Evolutionary conservation across 2,888 invertebrate species (phyloP), one percentile per base, ranked within the genome.

Genomic region (Rosalia funebris): DNA sequence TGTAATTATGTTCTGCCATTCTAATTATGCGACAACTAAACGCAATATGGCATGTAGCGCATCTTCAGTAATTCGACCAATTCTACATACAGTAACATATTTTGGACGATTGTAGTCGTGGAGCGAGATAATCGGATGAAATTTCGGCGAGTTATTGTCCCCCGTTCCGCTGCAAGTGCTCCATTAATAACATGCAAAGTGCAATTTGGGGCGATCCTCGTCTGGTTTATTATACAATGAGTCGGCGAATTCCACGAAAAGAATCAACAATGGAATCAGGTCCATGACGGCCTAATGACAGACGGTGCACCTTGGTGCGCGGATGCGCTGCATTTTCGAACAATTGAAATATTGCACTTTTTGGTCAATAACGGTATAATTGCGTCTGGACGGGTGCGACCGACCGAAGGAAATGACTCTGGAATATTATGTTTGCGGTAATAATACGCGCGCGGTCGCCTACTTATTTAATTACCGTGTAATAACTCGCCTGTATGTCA

Each of bases 211-310:
- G 19, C 25, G 48, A 52, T 57, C 15, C 47, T 52, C 48, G 50
- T 50, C 34, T 41, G 36, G 56, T 54, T 44, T 44, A 32, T 47
- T 47, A 34, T n/a, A 14, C 32, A 31, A 32, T 45, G 54, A 54
- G 44, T 31, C 47, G 56, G 47, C 48, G 19, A 41, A 48, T 48
- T 56, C 39, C 11, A 36, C 25, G 17, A 48, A 57, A 57, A 57
- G 41, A 34, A 31, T 31, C 50, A 16, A 57, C 50, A 57, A 57
- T 57, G 57, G 34, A 57, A 31, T 41, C 42, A 25, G 2, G 19
- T 1, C 57, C 41, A 41, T 57, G 57, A 57, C 57, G 57, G 32
- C 3, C 17, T 57, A 57, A 57, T 57, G 42, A 52, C 57, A 57
- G 50, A 7, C 31, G 16, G 12, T 44, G 54, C 36, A 44, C 9